Evolutionary conservation across 2,888 invertebrate species (phyloP), one percentile per base, ranked within the genome.

Genomic region (Netelia inedita): DNA sequence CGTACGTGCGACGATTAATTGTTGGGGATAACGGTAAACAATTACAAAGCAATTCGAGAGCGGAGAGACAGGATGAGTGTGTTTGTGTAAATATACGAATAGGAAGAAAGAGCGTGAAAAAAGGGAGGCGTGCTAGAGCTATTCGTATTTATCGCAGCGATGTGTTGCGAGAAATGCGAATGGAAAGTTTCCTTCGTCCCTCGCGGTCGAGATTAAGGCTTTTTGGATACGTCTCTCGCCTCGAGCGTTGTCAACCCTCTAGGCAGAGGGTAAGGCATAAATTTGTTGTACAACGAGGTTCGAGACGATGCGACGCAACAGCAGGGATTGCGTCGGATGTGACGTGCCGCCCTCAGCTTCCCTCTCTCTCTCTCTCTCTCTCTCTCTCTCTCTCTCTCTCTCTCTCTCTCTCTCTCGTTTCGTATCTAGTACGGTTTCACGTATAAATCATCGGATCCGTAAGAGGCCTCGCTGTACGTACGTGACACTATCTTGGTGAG

Each of bases 391-490:
- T 16, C 46, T n/a, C 68, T 43, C 23, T 16, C 28, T 50, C 69
- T 69, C 46, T 69, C 46, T 50, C 69, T 69, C 69, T 21, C 21
- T 11, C 46, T 46, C 69, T 50, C 53, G 16, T 83, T 78, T 66
- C 75, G 79, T 55, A 55, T 75, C 79, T 79, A 82, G 79, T 68
- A 61, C 16, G 55, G 72, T 82, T 73, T 79, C 71, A n/a, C 43
- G 78, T 85, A 86, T 86, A 86, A 86, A 86, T 86, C 84, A 82
- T 85, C 61, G 74, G 78, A 84, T 86, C 76, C 74, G 66, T 72
- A 41, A 61, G 57, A 50, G 68, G 19, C 61, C 61, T 57, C 69
- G 63, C 16, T 71, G 35, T 66, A 53, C 55, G 68, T 65, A 53
- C 55, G 68, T 65, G 53, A 41, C 55, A 76, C 43, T 41, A 14